Conservation (phyloP, 2,113 vertebrate genomes). For the Pampusana beccarii region DNA sequence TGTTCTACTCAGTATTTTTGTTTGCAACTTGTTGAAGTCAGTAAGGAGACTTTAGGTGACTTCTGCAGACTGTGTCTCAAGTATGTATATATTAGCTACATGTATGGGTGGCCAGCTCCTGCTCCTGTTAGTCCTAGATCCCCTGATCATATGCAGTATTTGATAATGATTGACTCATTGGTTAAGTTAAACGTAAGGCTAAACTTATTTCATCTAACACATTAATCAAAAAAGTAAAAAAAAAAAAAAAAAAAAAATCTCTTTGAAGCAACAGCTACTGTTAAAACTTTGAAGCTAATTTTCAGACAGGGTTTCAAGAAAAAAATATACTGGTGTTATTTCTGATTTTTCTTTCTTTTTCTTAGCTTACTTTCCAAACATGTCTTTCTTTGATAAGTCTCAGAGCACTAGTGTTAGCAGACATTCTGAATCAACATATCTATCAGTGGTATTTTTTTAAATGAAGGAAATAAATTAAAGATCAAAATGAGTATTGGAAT, state of each 20-base stretch:
- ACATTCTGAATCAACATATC: neutral
- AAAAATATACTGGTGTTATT: neutral
- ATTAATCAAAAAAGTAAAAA: neutral
- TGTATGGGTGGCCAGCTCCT: neutral
- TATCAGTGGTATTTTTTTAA: neutral
- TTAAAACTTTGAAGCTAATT: neutral
- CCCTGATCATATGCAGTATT: neutral
- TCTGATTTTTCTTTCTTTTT: conserved; percentile 19
- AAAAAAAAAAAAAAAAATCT: neutral
- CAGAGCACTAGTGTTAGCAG: neutral
- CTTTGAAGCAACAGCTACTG: neutral
- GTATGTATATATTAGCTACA: fast-evolving
- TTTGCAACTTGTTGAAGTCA: neutral
- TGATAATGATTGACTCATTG: neutral
- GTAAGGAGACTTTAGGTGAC: neutral
- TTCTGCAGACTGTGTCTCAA: neutral
- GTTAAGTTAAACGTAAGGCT: neutral
- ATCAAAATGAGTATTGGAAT: conserved; percentile 47
- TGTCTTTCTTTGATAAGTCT: conserved; percentile 22
- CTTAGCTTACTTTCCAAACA: conserved; percentile 1
- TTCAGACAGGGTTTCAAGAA: neutral
- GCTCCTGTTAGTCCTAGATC: neutral
- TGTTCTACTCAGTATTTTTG: neutral
- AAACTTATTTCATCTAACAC: neutral
- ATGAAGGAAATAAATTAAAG: conserved; percentile 59